Percentiles rank a stretch among this genome's conserved stretches.
Evolutionary conservation across 2,888 invertebrate species (phyloP).

Genomic region (Plutella xylostella): DNA sequence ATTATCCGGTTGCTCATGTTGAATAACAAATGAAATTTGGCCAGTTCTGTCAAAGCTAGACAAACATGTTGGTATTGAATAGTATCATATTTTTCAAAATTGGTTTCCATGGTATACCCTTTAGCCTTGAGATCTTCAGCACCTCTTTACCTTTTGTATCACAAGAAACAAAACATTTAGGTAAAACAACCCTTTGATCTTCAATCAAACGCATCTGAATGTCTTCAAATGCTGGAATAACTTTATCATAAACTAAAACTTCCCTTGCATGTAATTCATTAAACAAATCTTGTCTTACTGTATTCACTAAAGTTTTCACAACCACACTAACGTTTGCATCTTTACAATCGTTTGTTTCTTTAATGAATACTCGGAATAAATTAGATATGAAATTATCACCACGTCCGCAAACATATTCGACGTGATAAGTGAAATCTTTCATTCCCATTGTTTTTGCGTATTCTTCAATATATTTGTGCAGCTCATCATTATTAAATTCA

Average conservation of each 20-base stretch:
- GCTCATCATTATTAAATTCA: conserved; percentile 46
- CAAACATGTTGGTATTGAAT: conserved; percentile 31
- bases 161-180: conserved; percentile 35
- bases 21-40: conserved; percentile 47
- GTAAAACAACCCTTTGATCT: conserved; percentile 30
- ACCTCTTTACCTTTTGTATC: conserved; percentile 39
- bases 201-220: conserved; percentile 30
- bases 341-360: conserved; percentile 27
- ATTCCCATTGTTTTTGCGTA: conserved; percentile 33
- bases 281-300: conserved; percentile 44
- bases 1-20: conserved; percentile 25
- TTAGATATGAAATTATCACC: conserved; percentile 48
- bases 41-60: conserved; percentile 36
- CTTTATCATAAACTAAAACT: conserved; percentile 36
- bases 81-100: conserved; percentile 29
- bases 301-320: conserved; percentile 50
- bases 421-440: conserved; percentile 44
- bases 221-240: conserved; percentile 33
- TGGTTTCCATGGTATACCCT: conserved; percentile 36
- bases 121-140: conserved; percentile 40
- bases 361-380: conserved; percentile 44
- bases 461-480: conserved; percentile 40
- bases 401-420: conserved; percentile 45
- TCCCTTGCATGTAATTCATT: conserved; percentile 47
- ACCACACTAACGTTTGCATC: conserved; percentile 33